Base-by-base conservation (phyloP, 2,113 vertebrate genomes). In the Proterorhinus semilunaris region DNA sequence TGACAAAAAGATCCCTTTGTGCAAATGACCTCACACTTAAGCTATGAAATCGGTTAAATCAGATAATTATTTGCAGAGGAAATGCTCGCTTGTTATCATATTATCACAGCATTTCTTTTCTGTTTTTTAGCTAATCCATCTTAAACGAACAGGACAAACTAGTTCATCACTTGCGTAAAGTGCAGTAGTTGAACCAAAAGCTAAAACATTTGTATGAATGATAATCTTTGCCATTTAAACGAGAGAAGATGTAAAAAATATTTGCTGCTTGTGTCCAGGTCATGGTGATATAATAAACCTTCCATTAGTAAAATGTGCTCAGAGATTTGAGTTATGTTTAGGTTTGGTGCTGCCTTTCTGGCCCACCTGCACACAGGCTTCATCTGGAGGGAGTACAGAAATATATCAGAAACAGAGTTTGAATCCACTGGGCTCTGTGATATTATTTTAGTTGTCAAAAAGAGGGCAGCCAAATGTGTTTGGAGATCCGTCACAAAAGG, bases 1-100 rank as follows among this genome's bases (percentile, higher is more conserved):
- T 80, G 88, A 87, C 78, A 82, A 81, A 81, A 75, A 84, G 77
- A 71, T 57, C 71, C 79, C 76, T 83, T 84, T 88, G 85, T 87
- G 59, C 55, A 62, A 57, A 59, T 1, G 42, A n/a, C 44, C 48
- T 65, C 52, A 57, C 47, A 67, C 75, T 62, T 46, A 58, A 81
- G 76, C 69, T 61, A 71, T 44, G 67, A 74, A 74, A 84, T 75
- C 62, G 54, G 27, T 47, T 13, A 16, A 48, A 17, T 76, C 63
- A 52, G 85, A 77, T 67, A 78, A 69, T 67, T 5, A 59, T 15
- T 8, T 59, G 44, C 43, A 59, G 57, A 43, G 3, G 57, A 43
- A 59, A 7, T 2, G 36, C 10, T 59, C 55, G 5, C 16, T 55
- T n/a, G 46, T 81, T 68, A 62, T 54, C 62, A 43, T 10, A 58